Conservation (phyloP, 2,113 vertebrate genomes). For the Pygoscelis antarcticus region DNA sequence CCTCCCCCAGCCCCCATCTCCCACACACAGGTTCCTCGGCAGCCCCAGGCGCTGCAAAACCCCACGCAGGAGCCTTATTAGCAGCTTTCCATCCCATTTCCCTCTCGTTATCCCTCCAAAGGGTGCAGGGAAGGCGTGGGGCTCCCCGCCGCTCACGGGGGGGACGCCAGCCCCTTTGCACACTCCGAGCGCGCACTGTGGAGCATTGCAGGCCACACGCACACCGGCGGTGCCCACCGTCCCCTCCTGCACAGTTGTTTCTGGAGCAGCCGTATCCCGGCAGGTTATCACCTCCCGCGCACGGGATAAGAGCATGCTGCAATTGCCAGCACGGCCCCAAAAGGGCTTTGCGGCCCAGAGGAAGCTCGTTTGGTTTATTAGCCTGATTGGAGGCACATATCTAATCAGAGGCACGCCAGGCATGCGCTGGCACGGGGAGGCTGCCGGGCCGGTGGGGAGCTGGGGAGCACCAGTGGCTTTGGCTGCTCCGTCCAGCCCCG, state of each 20-base stretch:
- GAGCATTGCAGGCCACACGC: background rate
- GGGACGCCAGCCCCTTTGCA: background rate
- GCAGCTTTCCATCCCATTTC: background rate
- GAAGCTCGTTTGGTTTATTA: background rate
- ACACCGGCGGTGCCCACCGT: rapidly evolving
- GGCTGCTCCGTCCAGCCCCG: rapidly evolving
- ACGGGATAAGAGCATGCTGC: background rate
- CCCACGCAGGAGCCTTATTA: background rate
- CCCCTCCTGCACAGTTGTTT: background rate
- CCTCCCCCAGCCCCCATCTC: background rate
- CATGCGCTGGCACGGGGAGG: rapidly evolving
- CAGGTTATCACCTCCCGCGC: rapidly evolving
- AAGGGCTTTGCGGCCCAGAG: background rate
- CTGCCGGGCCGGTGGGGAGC: rapidly evolving
- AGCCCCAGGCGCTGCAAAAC: background rate
- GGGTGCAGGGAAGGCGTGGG: background rate
- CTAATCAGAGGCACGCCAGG: background rate
- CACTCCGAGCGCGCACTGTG: rapidly evolving
- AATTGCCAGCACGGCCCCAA: background rate
- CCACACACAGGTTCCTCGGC: rapidly evolving
- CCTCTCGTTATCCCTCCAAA: background rate
- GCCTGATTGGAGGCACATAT: background rate
- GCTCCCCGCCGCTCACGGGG: background rate
- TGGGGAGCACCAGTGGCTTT: background rate
- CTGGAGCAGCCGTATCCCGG: background rate